Evolutionary conservation across 2,888 invertebrate species (phyloP), one percentile per base, ranked within the genome.

Genomic region (Drosophila hamatofila): DNA sequence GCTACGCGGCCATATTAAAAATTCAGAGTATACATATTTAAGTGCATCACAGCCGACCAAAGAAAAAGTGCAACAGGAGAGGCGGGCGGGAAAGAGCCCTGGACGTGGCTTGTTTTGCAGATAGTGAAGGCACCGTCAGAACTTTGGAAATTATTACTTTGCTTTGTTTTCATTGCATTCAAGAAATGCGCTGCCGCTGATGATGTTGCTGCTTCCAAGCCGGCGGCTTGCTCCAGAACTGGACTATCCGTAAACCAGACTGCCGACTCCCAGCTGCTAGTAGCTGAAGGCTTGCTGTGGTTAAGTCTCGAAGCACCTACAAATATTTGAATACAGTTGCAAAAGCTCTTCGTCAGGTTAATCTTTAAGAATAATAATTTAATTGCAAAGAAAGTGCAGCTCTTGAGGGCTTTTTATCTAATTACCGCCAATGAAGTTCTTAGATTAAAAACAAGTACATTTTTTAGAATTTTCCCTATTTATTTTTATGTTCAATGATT

Each of bases 131-230:
- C 56, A 71, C 61, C 83, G 87, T 77, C 88, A 88, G 76, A 88
- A 86, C 85, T 89, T 87, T 88, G 70, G 44, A 89, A 87, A 88
- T 89, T 87, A 87, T 89, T 84, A 89, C 85, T 83, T 80, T 80
- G 82, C 80, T 82, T 86, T 86, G 80, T 78, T 86, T 78, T 72
- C 51, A 54, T 73, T 80, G 80, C 66, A 59, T 78, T 72, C 63
- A 67, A 73, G 62, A 66, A 80, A 80, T 72, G 65, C 61, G 18
- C 16, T 27, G 48, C 44, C 42, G 30, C 18, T 35, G 52, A 21
- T 68, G 46, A 25, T 70, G 51, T 11, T 61, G 55, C 52, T 75
- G 63, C 61, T 69, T 59, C 63, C 48, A 48, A 33, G 60, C 66
- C 60, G 48, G 54, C 75, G 71, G 71, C 60, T 56, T 46, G 46